Percentiles rank a stretch among this genome's conserved stretches.
Evolutionary conservation across 2,888 invertebrate species (phyloP).

Genomic region (Calameuta idolon): DNA sequence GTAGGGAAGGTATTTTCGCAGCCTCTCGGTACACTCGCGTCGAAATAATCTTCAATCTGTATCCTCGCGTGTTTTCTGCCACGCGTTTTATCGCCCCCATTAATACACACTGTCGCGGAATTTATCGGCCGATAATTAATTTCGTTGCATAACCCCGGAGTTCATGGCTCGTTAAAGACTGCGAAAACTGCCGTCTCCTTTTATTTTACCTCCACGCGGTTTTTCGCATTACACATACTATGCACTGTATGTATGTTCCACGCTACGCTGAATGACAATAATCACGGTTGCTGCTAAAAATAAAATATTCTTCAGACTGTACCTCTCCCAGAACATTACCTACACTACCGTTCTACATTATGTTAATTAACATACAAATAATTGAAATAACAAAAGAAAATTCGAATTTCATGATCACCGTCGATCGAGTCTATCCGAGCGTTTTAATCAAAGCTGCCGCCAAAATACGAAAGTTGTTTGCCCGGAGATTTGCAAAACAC

Average conservation of each 20-base stretch:
- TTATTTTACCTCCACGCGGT: not conserved
- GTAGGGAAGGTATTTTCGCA: not conserved
- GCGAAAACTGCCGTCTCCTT: conserved; percentile 10
- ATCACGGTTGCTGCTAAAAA: not conserved
- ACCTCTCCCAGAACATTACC: too few species aligned
- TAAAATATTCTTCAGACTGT: too few species aligned
- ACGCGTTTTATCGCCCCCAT: conserved; percentile 46
- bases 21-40: conserved; percentile 16
- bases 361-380: not conserved
- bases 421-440: not conserved
- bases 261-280: not conserved
- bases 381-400: not conserved
- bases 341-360: not conserved
- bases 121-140: conserved; percentile 55
- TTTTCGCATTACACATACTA: not conserved
- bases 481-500: not conserved
- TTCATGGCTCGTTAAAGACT: conserved; percentile 47
- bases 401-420: not conserved
- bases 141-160: conserved; percentile 45
- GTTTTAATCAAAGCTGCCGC: not conserved
- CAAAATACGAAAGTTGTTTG: not conserved
- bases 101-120: conserved; percentile 39
- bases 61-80: conserved; percentile 46
- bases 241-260: not conserved
- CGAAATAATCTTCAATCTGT: conserved; percentile 48